These are phyloP conservation scores for Calameuta filiformis DNA, from an alignment of 2,888 invertebrate genomes.

Conservation along the genomic window DNA sequence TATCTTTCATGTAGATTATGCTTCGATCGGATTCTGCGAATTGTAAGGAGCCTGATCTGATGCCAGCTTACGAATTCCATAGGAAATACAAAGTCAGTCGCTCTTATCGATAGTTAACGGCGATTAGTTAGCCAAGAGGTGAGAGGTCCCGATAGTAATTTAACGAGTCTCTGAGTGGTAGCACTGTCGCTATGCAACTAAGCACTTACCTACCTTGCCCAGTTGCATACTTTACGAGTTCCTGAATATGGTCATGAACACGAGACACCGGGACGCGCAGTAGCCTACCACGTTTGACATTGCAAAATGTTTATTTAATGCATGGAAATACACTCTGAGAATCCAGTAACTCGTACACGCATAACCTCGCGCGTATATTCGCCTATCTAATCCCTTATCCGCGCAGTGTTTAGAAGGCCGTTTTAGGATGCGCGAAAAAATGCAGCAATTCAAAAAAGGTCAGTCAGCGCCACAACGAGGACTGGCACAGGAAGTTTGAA, in stretches of 20 bases:
- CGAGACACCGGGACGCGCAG: slow-evolving; percentile 23
- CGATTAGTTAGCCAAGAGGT: slow-evolving; percentile 16
- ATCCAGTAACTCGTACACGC: neutral
- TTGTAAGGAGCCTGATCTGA: neutral
- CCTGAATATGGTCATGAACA: slow-evolving; percentile 45
- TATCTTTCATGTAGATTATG: neutral
- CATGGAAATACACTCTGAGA: slow-evolving; percentile 26
- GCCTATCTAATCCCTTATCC: neutral
- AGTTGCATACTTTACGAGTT: slow-evolving; percentile 42
- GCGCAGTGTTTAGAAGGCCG: neutral
- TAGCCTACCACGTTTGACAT: neutral
- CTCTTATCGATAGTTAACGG: neutral
- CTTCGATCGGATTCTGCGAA: neutral
- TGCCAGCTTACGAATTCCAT: neutral
- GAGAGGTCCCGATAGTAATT: slow-evolving; percentile 34
- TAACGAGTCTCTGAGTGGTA: slow-evolving; percentile 26
- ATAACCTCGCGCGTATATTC: neutral
- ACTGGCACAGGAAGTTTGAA: neutral
- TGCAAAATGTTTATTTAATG: slow-evolving; percentile 41
- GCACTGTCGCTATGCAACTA: slow-evolving; percentile 18
- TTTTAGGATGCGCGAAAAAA: neutral
- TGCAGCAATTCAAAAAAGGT: neutral
- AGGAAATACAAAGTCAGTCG: neutral
- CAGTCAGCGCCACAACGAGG: neutral
- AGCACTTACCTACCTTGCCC: slow-evolving; percentile 33